Evolutionary conservation across 2,797 vertebrate species (phyloP), one percentile per base, ranked within the genome.

Genomic region (Graptemys geographica): DNA sequence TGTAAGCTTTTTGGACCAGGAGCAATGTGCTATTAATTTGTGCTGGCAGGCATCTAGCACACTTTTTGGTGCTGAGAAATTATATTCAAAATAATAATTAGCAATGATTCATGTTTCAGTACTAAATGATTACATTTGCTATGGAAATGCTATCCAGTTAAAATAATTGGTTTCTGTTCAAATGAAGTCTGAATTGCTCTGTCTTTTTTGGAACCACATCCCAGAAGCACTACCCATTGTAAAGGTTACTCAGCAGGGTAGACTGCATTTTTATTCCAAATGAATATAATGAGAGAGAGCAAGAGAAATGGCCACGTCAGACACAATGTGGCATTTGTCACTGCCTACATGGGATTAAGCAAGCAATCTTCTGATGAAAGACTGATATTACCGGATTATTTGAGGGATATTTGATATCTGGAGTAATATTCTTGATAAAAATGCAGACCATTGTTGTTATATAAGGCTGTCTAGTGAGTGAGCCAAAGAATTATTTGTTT

Each of bases 201-300:
- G 85, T 31, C 78, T 93, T 84, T 92, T n/a, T 74, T 79, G 31
- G 57, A 94, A 56, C 80, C 33, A 91, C 74, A 21, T 44, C 74
- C 2, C 0, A 49, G 5, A 55, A 87, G 80, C 86, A 96, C 79
- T 0, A 0, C 0, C 0, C 47, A 90, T 85, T 82, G 78, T 87
- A 94, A 96, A 96, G 94, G 84, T 91, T 94, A 59, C 86, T 86
- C 96, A 89, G 91, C 80, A 80, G 91, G 96, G 13, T 49, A 86
- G 5, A 90, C 41, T 59, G 80, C 80, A 83, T n/a, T 56, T 94
- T 96, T 85, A 87, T 94, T 96, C 78, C 87, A 95, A 93, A 88
- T 69, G 56, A 25, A 5, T 25, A 5, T 94, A 95, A 96, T 89
- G 65, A 96, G 47, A 88, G 62, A 49, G 86, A 92, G 65, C 1